These are phyloP conservation scores for Stercorarius parasiticus DNA, from an alignment of 2,113 vertebrate genomes.

Conservation along the genomic window DNA sequence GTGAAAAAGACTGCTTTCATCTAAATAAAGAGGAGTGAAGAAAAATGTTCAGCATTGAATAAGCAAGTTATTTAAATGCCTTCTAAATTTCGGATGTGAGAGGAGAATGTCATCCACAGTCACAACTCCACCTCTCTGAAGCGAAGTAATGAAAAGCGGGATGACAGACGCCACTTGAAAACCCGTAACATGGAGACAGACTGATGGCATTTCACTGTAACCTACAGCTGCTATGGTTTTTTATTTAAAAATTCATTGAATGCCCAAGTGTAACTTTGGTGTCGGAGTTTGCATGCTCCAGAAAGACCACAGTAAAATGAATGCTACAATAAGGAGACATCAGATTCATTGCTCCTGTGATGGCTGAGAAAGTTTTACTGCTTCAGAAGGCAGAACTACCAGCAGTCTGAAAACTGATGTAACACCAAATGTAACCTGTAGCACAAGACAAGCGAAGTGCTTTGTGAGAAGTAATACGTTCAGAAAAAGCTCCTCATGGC, in stretches of 20 bases:
- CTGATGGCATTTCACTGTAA: not conserved
- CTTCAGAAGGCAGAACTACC: not conserved
- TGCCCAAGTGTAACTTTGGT: not conserved
- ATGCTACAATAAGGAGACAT: not conserved
- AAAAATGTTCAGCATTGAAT: not conserved
- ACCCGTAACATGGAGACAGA: not conserved
- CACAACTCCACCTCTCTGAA: not conserved
- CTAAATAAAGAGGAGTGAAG: not conserved
- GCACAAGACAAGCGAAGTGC: not conserved
- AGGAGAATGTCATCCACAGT: not conserved
- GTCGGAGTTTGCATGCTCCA: not conserved
- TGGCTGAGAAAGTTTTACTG: not conserved
- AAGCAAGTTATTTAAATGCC: not conserved
- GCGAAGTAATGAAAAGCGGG: not conserved
- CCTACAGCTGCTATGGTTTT: not conserved
- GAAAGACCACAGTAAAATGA: not conserved
- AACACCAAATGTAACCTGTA: not conserved
- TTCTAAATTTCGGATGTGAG: not conserved
- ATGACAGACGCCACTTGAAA: not conserved
- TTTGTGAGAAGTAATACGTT: not conserved
- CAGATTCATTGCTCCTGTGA: not conserved
- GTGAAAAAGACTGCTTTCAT: not conserved
- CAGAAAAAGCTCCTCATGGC: not conserved
- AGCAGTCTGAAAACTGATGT: not conserved
- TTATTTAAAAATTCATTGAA: not conserved